Percentiles rank a stretch among this genome's conserved stretches.
phyloP scores from a whole-genome alignment of 2,888 invertebrate genomes.

The Andrena praecox region DNA sequence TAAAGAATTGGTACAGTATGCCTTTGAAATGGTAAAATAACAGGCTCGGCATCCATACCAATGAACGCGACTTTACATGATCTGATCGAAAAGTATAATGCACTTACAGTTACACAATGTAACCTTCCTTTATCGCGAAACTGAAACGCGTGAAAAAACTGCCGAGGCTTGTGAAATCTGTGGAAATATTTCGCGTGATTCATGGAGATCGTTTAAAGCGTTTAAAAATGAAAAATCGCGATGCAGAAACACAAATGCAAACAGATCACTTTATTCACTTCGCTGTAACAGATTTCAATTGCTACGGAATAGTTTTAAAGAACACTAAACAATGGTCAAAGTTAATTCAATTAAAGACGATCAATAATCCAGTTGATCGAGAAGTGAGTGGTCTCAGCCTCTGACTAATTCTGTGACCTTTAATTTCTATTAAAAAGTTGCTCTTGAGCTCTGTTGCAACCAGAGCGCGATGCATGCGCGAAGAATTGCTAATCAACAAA shows the following conservation, averaged over 20 bases:
- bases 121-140: neutral
- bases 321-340: too few relatives aligned
- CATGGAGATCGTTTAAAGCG: neutral
- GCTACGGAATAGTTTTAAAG: too few relatives aligned
- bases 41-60: neutral
- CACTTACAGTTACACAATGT: neutral
- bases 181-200: neutral
- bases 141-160: neutral
- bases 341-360: neutral
- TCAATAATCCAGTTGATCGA: neutral
- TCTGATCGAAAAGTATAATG: constrained; percentile 39
- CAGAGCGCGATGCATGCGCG: neutral
- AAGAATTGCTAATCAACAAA: constrained; percentile 1
- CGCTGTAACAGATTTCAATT: too few relatives aligned
- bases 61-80: neutral
- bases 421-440: constrained; percentile 4
- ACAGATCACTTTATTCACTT: neutral
- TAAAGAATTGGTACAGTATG: constrained; percentile 21
- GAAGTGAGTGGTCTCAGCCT: neutral
- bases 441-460: neutral
- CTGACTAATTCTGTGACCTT: neutral
- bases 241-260: neutral
- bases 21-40: constrained; percentile 35
- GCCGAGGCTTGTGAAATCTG: constrained; percentile 8
- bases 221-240: neutral